These are phyloP conservation scores for Motacilla tschutschensis DNA, from an alignment of 2,113 vertebrate genomes.

Conservation along the genomic window DNA sequence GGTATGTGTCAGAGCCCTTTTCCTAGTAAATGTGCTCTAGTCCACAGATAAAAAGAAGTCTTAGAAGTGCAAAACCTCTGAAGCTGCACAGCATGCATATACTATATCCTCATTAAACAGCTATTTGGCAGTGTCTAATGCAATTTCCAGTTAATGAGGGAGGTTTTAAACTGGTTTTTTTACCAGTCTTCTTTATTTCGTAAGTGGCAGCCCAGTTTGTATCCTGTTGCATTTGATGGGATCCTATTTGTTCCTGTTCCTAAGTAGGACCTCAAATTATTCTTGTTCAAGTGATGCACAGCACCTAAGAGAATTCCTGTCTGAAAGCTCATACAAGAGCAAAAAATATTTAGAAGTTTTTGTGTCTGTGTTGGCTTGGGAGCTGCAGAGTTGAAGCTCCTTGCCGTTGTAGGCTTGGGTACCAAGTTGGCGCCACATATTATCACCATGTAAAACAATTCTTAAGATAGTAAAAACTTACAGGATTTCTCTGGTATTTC, in stretches of 20 bases:
- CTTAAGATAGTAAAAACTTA: background rate
- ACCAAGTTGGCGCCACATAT: background rate
- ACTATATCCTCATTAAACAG: constrained; percentile 29
- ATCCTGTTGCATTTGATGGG: background rate
- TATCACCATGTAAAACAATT: background rate
- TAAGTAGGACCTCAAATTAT: background rate
- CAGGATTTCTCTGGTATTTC: background rate
- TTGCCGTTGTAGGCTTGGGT: background rate
- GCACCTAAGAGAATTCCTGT: background rate
- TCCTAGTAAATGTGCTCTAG: constrained; percentile 2
- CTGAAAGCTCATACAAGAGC: background rate
- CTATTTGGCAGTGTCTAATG: constrained; percentile 34
- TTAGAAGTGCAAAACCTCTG: constrained; percentile 41
- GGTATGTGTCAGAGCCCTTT: background rate
- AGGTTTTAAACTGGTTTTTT: constrained; percentile 15
- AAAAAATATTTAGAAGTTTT: background rate
- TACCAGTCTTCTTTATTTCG: background rate
- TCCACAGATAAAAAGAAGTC: constrained; percentile 36
- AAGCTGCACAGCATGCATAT: background rate
- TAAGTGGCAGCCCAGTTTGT: background rate
- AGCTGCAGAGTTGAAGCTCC: background rate
- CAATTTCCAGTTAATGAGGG: constrained; percentile 24
- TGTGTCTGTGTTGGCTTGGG: background rate
- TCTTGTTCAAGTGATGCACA: background rate
- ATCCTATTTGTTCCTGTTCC: background rate